Conservation (phyloP, 92 coral and sea anemone species). For the Pocillopora meandrina region DNA sequence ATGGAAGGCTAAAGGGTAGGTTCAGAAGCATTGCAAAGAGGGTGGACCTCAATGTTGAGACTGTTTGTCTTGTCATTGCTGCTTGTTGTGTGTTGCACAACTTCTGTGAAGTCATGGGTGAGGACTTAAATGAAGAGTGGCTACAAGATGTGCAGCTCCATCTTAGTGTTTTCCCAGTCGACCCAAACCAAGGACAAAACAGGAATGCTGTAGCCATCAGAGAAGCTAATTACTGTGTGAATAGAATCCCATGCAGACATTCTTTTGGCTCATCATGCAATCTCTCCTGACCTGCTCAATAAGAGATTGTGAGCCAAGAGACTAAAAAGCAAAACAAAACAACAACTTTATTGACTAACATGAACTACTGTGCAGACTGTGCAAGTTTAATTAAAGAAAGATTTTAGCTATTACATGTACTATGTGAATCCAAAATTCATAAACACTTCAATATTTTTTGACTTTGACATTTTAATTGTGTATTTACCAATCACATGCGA, state of each 20-base stretch:
- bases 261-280: not conserved
- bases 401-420: no score
- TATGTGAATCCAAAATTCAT: not conserved
- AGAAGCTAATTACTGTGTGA: constrained; percentile 6
- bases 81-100: constrained; percentile 63
- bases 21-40: constrained; percentile 39
- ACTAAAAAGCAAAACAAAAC: constrained; percentile 11
- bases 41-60: constrained; percentile 32
- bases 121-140: no score
- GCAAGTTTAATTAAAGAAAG: no score
- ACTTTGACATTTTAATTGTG: constrained; percentile 12
- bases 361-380: constrained; percentile 13
- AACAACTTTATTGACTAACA: constrained; percentile 7
- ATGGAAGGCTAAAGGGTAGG: constrained; percentile 59
- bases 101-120: constrained; percentile 35
- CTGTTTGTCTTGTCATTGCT: constrained; percentile 22
- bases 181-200: constrained; percentile 20
- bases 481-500: constrained; percentile 14
- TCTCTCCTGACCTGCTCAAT: no score
- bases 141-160: no score
- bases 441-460: not conserved
- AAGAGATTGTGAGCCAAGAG: no score
- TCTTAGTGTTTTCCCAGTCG: constrained; percentile 3
- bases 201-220: constrained; percentile 14
- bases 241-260: not conserved